A percentile compares a stretch with the other conserved stretches of the same genome.
phyloP scores from a whole-genome alignment of 2,113 vertebrate species.

The Vimba vimba region DNA sequence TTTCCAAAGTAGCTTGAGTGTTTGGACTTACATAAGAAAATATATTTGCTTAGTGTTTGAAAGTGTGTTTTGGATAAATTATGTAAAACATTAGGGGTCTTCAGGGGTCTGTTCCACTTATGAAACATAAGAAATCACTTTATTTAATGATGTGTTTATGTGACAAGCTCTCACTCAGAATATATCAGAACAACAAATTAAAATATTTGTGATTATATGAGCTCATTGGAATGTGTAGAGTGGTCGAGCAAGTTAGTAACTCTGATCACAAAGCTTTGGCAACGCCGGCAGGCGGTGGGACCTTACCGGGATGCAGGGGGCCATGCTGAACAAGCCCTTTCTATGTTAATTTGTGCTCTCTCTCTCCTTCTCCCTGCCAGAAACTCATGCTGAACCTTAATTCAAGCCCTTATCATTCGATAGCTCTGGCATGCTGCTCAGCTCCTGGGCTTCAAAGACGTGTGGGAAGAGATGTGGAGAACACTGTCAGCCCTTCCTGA shows the following conservation, averaged over 20 bases:
- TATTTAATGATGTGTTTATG: background rate
- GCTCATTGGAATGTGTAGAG: background rate
- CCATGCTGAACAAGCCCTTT: constrained; percentile 38
- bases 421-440: background rate
- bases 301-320: constrained; percentile 20
- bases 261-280: background rate
- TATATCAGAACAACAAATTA: background rate
- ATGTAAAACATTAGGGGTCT: background rate
- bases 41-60: background rate
- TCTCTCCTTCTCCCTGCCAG: constrained; percentile 17
- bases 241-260: background rate
- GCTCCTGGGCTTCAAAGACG: constrained; percentile 32
- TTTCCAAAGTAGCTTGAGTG: background rate
- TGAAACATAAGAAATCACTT: background rate
- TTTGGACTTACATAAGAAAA: background rate
- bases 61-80: background rate
- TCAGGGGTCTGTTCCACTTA: background rate
- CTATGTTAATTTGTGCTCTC: constrained; percentile 6
- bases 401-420: constrained; percentile 19
- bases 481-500: constrained; percentile 22
- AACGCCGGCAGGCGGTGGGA: background rate
- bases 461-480: constrained; percentile 24
- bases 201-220: background rate
- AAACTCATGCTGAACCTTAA: constrained; percentile 34
- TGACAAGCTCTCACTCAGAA: background rate